Percentiles rank a stretch among this genome's conserved stretches.
phyloP scores from a whole-genome alignment of 2,797 vertebrate species.

The Acanthurus tractus region DNA sequence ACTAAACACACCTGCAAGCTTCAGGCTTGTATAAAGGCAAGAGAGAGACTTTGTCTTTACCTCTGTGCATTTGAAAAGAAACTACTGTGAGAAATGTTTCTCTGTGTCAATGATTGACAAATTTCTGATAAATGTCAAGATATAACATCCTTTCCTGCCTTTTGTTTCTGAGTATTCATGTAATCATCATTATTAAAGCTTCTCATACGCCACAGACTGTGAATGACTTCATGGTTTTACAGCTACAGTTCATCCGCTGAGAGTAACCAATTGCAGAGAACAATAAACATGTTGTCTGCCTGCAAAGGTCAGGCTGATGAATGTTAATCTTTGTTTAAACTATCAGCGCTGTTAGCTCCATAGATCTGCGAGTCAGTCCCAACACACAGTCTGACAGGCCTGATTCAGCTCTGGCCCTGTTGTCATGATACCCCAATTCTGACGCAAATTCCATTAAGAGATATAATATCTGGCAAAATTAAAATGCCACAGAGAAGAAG shows the following conservation, averaged over 20 bases:
- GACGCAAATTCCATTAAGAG: constrained; percentile 13
- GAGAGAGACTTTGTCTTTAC: background rate
- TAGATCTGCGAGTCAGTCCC: constrained; percentile 30
- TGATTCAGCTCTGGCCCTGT: constrained; percentile 19
- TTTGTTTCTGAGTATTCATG: background rate
- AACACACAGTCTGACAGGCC: constrained; percentile 14
- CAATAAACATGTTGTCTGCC: constrained; percentile 63
- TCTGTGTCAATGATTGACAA: constrained; percentile 23
- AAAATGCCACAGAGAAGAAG: background rate
- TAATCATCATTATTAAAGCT: constrained; percentile 24
- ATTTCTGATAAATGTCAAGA: constrained; percentile 34
- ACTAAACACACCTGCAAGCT: constrained; percentile 10
- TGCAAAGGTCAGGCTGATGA: constrained; percentile 77
- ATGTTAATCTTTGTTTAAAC: constrained; percentile 62
- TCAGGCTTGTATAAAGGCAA: constrained; percentile 1
- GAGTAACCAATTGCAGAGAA: constrained; percentile 41
- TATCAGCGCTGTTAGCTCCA: constrained; percentile 33
- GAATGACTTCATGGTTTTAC: constrained; percentile 35
- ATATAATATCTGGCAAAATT: constrained; percentile 4
- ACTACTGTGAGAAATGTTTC: background rate
- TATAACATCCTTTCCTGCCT: background rate
- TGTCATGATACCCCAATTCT: constrained; percentile 6
- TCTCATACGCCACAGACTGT: constrained; percentile 14
- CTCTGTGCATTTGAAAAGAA: background rate
- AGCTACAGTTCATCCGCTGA: constrained; percentile 38